Evolutionary conservation across 1,140 invertebrate species (phyloP), one percentile per base, ranked within the genome.

Genomic region (Colletes latitarsis): DNA sequence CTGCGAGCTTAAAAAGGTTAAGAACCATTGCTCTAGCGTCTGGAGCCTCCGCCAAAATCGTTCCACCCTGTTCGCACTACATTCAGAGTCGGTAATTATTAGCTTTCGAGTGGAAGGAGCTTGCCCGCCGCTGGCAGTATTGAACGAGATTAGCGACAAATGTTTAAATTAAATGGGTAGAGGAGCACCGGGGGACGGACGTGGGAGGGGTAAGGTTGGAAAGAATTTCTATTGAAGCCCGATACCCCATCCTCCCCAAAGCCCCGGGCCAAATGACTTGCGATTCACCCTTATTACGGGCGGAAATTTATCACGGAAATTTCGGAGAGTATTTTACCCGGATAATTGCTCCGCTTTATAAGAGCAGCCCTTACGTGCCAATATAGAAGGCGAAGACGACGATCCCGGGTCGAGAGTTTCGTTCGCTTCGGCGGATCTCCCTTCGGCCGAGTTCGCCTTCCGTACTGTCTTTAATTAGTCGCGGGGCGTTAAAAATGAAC

Each of bases 201-300:
- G 49, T 21, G 30, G 21, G 17, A 52, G 41, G 46, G 64, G 80
- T 58, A 17, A 69, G 76, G 64, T 82, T 64, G 67, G 83, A 90
- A 90, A 90, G 89, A 90, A 90, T 90, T 90, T 90, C 88, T 90
- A 90, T 90, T 90, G 89, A 90, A 90, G 88, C 89, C 68, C 86
- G 77, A 86, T 90, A 83, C 76, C 75, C 64, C 78, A 85, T 64
- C 82, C 86, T 69, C 78, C 66, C 21, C 21, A 17, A 71, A 43
- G 77, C 82, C 76, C 74, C 66, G 77, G 79, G 62, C 87, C 89
- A 89, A 90, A 90, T 90, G 89, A 90, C 89, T 90, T 87, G 89
- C 86, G 86, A 90, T 86, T 90, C 89, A 89, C 89, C 89, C 89
- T 90, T 90, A 90, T 90, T 90, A 90, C 89, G 73, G 68, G 53